phyloP scores from a whole-genome alignment of 1,140 invertebrate genomes.

The Grapholita molesta region DNA sequence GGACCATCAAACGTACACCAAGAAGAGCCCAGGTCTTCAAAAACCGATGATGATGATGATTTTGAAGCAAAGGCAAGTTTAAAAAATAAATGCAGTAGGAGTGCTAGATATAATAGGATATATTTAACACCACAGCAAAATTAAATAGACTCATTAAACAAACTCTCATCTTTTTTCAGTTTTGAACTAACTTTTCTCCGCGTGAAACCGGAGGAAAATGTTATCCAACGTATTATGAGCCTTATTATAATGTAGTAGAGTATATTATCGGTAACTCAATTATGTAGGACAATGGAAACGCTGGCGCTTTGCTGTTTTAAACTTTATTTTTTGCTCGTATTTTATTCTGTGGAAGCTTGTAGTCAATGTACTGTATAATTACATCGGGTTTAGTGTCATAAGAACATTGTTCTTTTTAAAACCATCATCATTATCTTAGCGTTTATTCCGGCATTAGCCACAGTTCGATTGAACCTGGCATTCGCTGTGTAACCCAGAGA shows the following conservation, averaged over 20 bases:
- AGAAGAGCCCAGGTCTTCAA: too few species aligned
- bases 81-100: too few species aligned
- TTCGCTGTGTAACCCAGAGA: too few species aligned
- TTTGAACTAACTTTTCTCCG: background rate
- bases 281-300: background rate
- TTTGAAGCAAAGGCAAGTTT: too few species aligned
- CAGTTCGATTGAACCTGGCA: too few species aligned
- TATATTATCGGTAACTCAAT: background rate
- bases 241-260: background rate
- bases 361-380: constrained; percentile 6
- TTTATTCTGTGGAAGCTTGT: background rate
- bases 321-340: background rate
- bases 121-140: background rate
- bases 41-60: too few species aligned
- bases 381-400: background rate
- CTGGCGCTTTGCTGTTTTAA: background rate
- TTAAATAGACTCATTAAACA: background rate
- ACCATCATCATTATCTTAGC: too few species aligned
- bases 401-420: background rate
- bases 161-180: too few species aligned
- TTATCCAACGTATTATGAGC: background rate
- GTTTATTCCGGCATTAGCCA: too few species aligned
- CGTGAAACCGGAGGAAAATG: background rate
- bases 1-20: too few species aligned
- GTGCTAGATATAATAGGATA: too few species aligned